Evolutionary conservation across 2,888 invertebrate genomes (phyloP).

Genomic region (Petrolisthes manimaculis): DNA sequence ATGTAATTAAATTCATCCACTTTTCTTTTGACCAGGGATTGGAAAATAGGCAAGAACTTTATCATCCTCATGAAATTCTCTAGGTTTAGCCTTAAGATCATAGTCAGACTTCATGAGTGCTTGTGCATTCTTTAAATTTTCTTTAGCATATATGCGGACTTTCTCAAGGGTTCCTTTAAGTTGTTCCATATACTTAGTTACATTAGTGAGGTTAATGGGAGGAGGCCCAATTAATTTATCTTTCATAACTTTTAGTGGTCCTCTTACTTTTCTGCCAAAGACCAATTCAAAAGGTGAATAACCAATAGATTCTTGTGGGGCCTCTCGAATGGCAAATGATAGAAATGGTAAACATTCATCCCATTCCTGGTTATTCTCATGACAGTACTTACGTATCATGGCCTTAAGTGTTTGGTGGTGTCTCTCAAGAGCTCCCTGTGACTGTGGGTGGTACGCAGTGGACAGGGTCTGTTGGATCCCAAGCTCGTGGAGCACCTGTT

Average conservation of each 20-base stretch:
- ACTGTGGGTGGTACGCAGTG: constrained; percentile 21
- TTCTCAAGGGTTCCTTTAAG: too few species aligned
- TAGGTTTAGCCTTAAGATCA: background rate
- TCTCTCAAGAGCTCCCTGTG: constrained; percentile 23
- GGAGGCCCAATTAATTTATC: background rate
- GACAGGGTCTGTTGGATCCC: constrained; percentile 2
- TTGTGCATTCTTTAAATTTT: background rate
- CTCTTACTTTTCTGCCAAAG: constrained; percentile 18
- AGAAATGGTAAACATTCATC: background rate
- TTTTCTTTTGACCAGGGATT: background rate
- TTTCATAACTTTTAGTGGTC: constrained; percentile 9
- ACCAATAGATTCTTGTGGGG: constrained; percentile 22
- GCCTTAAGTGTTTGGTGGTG: constrained; percentile 13
- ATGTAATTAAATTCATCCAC: constrained; percentile 2
- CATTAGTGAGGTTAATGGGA: too few species aligned
- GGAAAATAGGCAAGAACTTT: constrained; percentile 13
- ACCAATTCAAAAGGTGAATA: constrained; percentile 7
- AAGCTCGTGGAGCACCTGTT: background rate
- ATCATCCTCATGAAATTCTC: constrained; percentile 13
- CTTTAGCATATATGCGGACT: too few species aligned
- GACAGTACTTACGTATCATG: background rate
- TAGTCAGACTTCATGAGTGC: background rate
- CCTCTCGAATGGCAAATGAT: constrained; percentile 14
- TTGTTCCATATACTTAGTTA: too few species aligned
- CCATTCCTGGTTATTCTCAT: background rate